Evolutionary conservation across 2,113 vertebrate species (phyloP), one percentile per base, ranked within the genome.

Genomic region (Sminthopsis crassicaudata): DNA sequence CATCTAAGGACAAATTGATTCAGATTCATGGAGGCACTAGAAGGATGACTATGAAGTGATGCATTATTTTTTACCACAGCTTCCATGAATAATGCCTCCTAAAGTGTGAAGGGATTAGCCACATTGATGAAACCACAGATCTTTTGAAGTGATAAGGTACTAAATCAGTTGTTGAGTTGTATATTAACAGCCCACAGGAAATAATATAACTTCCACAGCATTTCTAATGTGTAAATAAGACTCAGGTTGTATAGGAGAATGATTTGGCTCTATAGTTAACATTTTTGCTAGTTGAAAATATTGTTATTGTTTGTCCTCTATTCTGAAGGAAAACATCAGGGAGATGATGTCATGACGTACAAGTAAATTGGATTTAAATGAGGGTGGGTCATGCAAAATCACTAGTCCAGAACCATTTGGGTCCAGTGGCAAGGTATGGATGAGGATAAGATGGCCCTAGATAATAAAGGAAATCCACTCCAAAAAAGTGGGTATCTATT

Each of bases 251-350:
- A 50, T 30, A 11, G 26, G 3, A 92, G 25, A 16, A 96, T 46
- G 57, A 92, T 90, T 25, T 51, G 92, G 10, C n/a, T 96, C 92
- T 52, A 10, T 93, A 50, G 93, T 55, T 91, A 36, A 1, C 22
- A 76, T 76, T 67, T 8, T 57, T 46, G 91, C 16, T 84, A 84
- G 67, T 95, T 57, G 57, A 95, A 96, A 95, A 92, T 51, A 48
- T 48, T 48, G 50, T 50, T 50, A 50, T 50, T 50, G 50, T 51
- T 51, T 51, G 8, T 11, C 50, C 50, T 51, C 50, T 9, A 51
- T 51, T 51, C 50, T 51, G 50, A 9, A 51, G 10, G 50, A 51
- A 51, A 51, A 11, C 50, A 51, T 51, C 50, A 51, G 50, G 50
- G 50, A 11, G 9, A 51, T 51, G 50, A 11, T 51, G 10, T 10